phyloP scores from a whole-genome alignment of 1,140 invertebrate species.

The Drosophila micromelanica region DNA sequence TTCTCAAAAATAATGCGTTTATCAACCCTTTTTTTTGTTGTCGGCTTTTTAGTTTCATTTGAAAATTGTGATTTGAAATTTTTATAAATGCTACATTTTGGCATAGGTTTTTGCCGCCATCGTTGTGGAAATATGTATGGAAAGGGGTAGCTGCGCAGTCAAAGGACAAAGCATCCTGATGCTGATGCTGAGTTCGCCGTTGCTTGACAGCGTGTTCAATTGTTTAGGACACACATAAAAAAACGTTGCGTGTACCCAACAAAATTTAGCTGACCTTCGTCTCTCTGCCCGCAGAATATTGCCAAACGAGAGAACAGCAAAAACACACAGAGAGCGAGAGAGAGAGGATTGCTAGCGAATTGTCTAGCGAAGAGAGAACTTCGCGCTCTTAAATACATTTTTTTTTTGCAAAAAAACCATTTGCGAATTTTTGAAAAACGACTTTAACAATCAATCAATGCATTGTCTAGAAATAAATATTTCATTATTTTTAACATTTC shows the following conservation, averaged over 20 bases:
- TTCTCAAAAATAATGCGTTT: background rate
- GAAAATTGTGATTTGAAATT: constrained; percentile 69
- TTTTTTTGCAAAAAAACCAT: constrained; percentile 23
- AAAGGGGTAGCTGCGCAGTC: constrained; percentile 64
- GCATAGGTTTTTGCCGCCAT: constrained; percentile 59
- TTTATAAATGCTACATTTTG: constrained; percentile 79
- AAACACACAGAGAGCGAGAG: constrained; percentile 1
- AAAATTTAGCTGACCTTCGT: constrained; percentile 63
- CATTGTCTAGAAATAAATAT: constrained; percentile 13
- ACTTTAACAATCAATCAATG: constrained; percentile 45
- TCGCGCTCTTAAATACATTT: constrained; percentile 52
- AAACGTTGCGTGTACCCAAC: constrained; percentile 52
- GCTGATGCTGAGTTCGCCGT: constrained; percentile 47
- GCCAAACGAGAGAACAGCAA: constrained; percentile 1
- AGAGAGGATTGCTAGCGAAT: constrained; percentile 4
- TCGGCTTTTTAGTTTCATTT: constrained; percentile 64
- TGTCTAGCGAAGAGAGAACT: background rate
- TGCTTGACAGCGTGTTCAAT: constrained; percentile 62
- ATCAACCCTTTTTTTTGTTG: constrained; percentile 65
- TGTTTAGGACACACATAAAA: constrained; percentile 62
- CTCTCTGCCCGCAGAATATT: constrained; percentile 50
- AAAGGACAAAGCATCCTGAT: constrained; percentile 57
- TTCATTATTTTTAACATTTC: constrained; percentile 5
- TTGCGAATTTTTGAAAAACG: constrained; percentile 30
- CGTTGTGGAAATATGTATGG: background rate